Evolutionary conservation across 2,113 vertebrate genomes (phyloP).

Genomic region (Etheostoma cragini): DNA sequence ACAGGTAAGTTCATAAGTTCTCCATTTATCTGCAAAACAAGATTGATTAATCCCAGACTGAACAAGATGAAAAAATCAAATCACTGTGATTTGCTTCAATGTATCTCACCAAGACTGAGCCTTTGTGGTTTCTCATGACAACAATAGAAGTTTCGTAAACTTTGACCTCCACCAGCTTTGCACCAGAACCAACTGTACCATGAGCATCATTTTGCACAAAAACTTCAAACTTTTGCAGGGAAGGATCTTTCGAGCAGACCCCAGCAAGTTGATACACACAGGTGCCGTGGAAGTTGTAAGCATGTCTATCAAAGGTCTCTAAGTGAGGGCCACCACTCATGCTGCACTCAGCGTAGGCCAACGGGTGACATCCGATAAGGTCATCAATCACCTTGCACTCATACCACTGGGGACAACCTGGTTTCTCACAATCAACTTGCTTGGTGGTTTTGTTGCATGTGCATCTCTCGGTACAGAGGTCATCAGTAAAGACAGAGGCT

Average conservation of each 20-base stretch:
- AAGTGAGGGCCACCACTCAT: slow-evolving; percentile 80
- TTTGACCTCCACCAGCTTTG: slow-evolving; percentile 73
- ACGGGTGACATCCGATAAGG: slow-evolving; percentile 54
- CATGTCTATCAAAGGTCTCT: slow-evolving; percentile 73
- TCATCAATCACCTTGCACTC: slow-evolving; percentile 63
- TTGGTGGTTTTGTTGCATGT: slow-evolving; percentile 50
- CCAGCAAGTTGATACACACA: slow-evolving; percentile 82
- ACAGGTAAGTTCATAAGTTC: slow-evolving; percentile 52
- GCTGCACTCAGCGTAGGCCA: slow-evolving; percentile 60
- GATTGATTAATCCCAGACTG: background rate
- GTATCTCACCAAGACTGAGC: slow-evolving; percentile 49
- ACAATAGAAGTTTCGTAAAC: slow-evolving; percentile 72
- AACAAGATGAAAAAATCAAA: background rate
- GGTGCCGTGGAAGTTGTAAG: slow-evolving; percentile 82
- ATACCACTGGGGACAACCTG: slow-evolving; percentile 52
- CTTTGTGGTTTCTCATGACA: slow-evolving; percentile 39
- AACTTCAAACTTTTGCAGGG: slow-evolving; percentile 80
- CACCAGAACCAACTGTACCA: slow-evolving; percentile 46
- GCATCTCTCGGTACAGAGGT: slow-evolving; percentile 54
- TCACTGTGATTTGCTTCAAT: background rate
- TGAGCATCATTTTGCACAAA: slow-evolving; percentile 76
- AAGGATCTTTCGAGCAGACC: slow-evolving; percentile 45
- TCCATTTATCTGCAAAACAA: slow-evolving; percentile 58
- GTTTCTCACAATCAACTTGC: slow-evolving; percentile 13
- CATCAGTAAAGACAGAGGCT: slow-evolving; percentile 68